Conservation (phyloP, 2,113 vertebrate genomes). For the Barbus barbus region DNA sequence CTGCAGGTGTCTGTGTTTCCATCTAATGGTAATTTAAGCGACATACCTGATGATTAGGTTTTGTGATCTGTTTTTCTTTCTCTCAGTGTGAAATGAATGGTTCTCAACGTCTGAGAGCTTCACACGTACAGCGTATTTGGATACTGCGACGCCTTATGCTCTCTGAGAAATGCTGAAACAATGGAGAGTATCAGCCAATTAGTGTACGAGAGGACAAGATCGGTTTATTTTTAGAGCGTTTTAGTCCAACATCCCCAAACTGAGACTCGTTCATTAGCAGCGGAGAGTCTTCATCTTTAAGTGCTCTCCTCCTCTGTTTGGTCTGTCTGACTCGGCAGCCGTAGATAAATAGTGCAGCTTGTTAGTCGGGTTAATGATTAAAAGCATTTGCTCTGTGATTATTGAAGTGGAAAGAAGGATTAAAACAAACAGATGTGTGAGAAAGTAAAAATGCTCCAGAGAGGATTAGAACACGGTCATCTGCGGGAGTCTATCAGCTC, state of each 20-base stretch:
- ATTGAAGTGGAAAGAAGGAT: background rate
- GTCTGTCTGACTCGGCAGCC: background rate
- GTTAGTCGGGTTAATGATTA: slow-evolving; percentile 4
- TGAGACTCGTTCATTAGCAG: slow-evolving; percentile 3
- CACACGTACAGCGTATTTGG: background rate
- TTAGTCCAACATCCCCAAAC: background rate
- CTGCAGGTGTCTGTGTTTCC: slow-evolving; percentile 9
- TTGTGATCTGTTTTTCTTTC: slow-evolving; percentile 17
- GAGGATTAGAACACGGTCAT: background rate
- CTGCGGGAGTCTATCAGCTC: background rate
- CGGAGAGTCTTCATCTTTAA: background rate
- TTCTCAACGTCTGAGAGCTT: background rate
- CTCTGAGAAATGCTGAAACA: slow-evolving; percentile 1
- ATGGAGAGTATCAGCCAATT: slow-evolving; percentile 10
- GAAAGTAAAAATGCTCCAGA: slow-evolving; percentile 11
- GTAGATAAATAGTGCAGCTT: background rate
- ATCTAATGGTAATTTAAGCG: slow-evolving; percentile 10
- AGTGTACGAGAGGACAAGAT: background rate
- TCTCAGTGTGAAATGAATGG: background rate
- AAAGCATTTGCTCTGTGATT: background rate
- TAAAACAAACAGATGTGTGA: slow-evolving; percentile 30
- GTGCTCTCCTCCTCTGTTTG: background rate
- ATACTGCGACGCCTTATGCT: background rate
- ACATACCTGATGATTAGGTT: slow-evolving; percentile 5
- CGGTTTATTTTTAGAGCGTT: background rate